These are phyloP conservation scores for Synodontis membranacea DNA, from an alignment of 2,113 vertebrate genomes.

Conservation along the genomic window DNA sequence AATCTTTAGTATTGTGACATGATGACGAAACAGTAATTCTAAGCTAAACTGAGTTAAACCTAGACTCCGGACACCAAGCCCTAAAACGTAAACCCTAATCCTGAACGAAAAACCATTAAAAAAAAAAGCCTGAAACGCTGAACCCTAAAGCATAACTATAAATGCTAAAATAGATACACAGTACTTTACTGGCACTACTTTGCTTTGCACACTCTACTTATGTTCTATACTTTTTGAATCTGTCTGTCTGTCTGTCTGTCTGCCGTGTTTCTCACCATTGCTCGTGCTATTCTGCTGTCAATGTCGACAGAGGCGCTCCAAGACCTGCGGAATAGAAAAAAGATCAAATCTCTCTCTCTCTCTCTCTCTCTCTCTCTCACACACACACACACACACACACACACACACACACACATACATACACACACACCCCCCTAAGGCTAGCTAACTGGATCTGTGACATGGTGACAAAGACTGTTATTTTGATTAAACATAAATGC, in stretches of 20 bases:
- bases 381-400: not conserved
- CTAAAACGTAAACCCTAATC: not conserved
- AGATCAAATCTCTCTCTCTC: not conserved
- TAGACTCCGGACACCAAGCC: not conserved
- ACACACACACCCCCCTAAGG: not conserved
- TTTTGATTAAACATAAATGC: not conserved
- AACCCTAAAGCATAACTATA: no score
- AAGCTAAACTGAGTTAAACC: no score
- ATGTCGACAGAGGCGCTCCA: not conserved
- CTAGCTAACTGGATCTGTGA: not conserved
- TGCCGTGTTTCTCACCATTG: constrained; percentile 10
- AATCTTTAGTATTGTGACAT: no score
- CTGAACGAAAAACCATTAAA: not conserved
- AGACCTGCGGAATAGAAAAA: not conserved
- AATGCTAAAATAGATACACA: not conserved
- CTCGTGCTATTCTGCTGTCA: constrained; percentile 4
- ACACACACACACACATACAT: not conserved
- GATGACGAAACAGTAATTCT: no score
- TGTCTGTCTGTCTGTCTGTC: constrained; percentile 20
- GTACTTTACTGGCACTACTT: not conserved
- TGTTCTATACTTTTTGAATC: not conserved
- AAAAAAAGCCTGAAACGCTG: no score
- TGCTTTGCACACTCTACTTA: not conserved
- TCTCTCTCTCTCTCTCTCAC: not conserved
- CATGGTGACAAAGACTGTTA: not conserved